These are phyloP conservation scores for Seira ritae DNA, from an alignment of 2,888 invertebrate species.

Conservation along the genomic window DNA sequence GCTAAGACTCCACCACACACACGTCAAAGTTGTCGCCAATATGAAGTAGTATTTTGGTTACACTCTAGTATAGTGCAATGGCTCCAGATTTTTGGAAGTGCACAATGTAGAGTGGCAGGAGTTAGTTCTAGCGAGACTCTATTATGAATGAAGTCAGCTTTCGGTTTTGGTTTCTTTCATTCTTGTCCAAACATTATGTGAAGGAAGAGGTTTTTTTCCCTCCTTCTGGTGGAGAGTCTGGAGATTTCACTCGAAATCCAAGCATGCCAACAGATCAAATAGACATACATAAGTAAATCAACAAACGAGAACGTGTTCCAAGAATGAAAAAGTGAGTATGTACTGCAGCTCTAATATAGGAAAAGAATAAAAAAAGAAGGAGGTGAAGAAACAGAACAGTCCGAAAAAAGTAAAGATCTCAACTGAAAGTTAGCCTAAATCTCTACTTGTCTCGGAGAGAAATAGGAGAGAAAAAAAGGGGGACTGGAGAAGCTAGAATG, in stretches of 20 bases:
- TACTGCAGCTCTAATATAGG: not conserved
- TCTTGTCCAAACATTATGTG: conserved; percentile 47
- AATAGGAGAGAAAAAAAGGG: conserved; percentile 10
- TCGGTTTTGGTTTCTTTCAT: conserved; percentile 47
- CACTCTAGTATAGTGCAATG: conserved; percentile 2
- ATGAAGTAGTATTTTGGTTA: conserved; percentile 40
- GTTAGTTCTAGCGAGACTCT: conserved; percentile 8
- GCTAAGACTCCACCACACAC: not conserved
- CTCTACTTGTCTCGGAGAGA: conserved; percentile 27
- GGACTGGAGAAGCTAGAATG: conserved; percentile 29
- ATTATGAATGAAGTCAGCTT: conserved; percentile 52
- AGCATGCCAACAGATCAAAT: conserved; percentile 53
- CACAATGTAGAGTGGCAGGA: conserved; percentile 42
- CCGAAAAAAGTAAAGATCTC: conserved; percentile 31
- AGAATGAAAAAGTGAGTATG: conserved; percentile 25
- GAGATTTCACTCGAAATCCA: conserved; percentile 12
- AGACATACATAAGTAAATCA: conserved; percentile 64
- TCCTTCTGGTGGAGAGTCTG: conserved; percentile 1
- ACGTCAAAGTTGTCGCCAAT: conserved; percentile 35
- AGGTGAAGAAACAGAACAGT: conserved; percentile 21
- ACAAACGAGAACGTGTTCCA: conserved; percentile 55
- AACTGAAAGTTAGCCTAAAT: conserved; percentile 37
- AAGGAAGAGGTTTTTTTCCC: conserved; percentile 36
- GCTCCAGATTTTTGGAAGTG: not conserved
- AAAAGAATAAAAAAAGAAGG: conserved; percentile 4